Conservation (phyloP, 2,797 vertebrate genomes). For the Chromis chromis region DNA sequence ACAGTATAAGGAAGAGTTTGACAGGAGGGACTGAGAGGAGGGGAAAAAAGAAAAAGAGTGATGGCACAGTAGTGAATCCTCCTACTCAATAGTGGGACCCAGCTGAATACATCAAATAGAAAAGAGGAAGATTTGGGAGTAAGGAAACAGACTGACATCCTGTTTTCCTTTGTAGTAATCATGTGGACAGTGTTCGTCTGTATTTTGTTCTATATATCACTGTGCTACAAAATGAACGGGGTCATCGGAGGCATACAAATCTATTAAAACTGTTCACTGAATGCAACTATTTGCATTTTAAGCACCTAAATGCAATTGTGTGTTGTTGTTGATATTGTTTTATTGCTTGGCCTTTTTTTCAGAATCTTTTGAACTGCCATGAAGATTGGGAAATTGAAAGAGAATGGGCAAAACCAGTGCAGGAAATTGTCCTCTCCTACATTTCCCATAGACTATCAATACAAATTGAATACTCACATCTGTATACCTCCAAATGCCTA, state of each 20-base stretch:
- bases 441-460: background rate
- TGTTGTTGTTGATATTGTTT: too few species aligned
- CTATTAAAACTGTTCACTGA: background rate
- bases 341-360: too few species aligned
- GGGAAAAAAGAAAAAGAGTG: constrained; percentile 17
- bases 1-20: constrained; percentile 50
- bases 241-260: background rate
- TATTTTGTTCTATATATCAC: background rate
- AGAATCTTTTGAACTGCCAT: too few species aligned
- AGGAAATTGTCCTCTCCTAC: background rate
- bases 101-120: constrained; percentile 61
- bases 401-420: background rate
- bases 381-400: background rate
- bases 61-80: constrained; percentile 50
- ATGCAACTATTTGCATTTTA: background rate
- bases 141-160: constrained; percentile 16
- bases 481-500: too few species aligned
- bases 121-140: constrained; percentile 21
- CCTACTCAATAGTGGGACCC: constrained; percentile 48
- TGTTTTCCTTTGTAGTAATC: constrained; percentile 21
- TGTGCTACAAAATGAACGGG: background rate
- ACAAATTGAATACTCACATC: too few species aligned
- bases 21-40: constrained; percentile 59
- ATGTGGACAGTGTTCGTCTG: background rate
- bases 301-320: too few species aligned